These are phyloP conservation scores for Micronycteris hirsuta DNA, from an alignment of 2,113 vertebrate species.

Conservation along the genomic window DNA sequence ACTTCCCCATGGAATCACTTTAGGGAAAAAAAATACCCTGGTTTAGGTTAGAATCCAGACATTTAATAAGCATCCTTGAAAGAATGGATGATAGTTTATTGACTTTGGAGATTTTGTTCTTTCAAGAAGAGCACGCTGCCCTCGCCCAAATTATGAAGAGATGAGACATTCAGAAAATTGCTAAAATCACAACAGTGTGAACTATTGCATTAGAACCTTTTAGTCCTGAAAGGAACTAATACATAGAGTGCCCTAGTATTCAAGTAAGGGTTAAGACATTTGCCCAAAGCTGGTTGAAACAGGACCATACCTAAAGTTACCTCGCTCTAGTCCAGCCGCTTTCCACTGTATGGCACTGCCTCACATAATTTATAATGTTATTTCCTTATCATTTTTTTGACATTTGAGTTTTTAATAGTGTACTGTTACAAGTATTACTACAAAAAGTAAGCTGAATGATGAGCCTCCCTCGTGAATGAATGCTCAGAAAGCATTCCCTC, in stretches of 20 bases:
- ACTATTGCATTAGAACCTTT: neutral
- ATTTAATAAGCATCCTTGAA: neutral
- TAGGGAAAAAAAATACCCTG: neutral
- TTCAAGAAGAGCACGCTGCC: neutral
- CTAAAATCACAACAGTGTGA: neutral
- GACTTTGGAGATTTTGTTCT: neutral
- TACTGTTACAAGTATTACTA: neutral
- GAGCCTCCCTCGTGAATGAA: neutral
- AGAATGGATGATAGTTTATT: neutral
- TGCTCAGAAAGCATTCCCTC: neutral
- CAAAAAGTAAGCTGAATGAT: neutral
- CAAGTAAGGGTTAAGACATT: neutral
- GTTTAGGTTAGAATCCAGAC: neutral
- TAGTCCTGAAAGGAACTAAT: neutral
- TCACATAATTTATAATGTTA: neutral
- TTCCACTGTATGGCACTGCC: neutral
- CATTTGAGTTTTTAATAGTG: neutral
- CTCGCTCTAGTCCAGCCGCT: neutral
- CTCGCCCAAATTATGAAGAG: neutral
- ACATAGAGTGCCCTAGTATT: neutral
- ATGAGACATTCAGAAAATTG: neutral
- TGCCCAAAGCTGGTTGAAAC: neutral
- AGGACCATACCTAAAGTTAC: neutral
- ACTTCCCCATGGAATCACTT: neutral
- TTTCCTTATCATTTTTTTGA: neutral